Evolutionary conservation across 2,113 vertebrate species (phyloP), one percentile per base, ranked within the genome.

Genomic region (Neogobius melanostomus): DNA sequence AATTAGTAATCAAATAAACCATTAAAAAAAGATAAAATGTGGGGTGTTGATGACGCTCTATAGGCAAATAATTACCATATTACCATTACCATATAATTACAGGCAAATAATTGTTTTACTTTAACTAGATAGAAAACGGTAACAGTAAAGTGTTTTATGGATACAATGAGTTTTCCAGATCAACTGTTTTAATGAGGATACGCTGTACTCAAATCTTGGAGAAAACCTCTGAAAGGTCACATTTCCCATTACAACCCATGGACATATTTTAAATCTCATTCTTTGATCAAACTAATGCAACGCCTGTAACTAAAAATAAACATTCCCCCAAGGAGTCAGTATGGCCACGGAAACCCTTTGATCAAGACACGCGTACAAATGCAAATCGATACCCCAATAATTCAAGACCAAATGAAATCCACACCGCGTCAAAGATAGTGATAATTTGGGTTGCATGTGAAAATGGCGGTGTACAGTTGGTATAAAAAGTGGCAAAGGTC

Each of bases 221-320:
- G 66, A 5, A 68, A 69, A 71, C 56, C 46, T 21, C 68, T 47
- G 16, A 74, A 72, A 77, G 80, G 68, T 83, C 72, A 68, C n/a
- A 66, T 77, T 61, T 81, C 47, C 69, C 48, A 78, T 80, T 66
- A 73, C 42, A 61, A 64, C 7, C 44, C 45, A 53, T 77, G 59
- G 45, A 44, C 71, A 68, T 56, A 28, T 53, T 66, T 43, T 61
- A 47, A 17, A 57, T 65, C 44, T 7, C 36, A 63, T 44, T 66
- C 79, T 89, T 85, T 82, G 72, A 89, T 81, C 67, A 75, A 78
- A 86, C 74, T 68, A 78, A 48, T n/a, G 12, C 28, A 43, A 43
- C 69, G 63, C 16, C 72, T 75, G 50, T 63, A 42, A 62, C 42
- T 56, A 45, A 79, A 81, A 82, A 78, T 65, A 79, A 71, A 81